Percentiles rank a stretch among this genome's conserved stretches.
Evolutionary conservation across 1,140 invertebrate genomes (phyloP).

Genomic region (Drosophila jambulina): DNA sequence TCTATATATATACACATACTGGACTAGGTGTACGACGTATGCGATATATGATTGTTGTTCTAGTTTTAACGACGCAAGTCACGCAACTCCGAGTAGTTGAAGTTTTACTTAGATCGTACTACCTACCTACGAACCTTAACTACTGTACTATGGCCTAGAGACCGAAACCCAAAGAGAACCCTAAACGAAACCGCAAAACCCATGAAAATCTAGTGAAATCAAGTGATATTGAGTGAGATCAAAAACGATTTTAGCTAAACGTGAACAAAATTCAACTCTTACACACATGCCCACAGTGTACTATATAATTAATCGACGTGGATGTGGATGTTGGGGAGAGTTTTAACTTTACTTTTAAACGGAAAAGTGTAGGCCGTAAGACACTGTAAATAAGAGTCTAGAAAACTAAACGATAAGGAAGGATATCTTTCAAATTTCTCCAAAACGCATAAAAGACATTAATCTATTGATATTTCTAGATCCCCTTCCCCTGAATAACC

Average conservation of each 20-base stretch:
- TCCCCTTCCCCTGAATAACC: background rate
- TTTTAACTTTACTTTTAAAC: constrained; percentile 65
- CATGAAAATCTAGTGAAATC: constrained; percentile 76
- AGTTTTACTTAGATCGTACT: constrained; percentile 72
- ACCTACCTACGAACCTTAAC: constrained; percentile 65
- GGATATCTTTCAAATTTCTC: constrained; percentile 67
- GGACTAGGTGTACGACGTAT: constrained; percentile 52
- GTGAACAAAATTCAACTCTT: constrained; percentile 57
- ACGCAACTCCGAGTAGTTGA: constrained; percentile 68
- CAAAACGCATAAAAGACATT: constrained; percentile 76
- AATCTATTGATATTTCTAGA: constrained; percentile 54
- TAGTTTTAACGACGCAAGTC: constrained; percentile 66
- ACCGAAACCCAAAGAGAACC: constrained; percentile 27
- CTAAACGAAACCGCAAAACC: constrained; percentile 37
- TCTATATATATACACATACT: constrained; percentile 52
- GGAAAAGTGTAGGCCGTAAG: constrained; percentile 53
- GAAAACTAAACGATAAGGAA: constrained; percentile 43
- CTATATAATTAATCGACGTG: background rate
- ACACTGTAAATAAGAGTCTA: constrained; percentile 49
- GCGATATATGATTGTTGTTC: constrained; percentile 80
- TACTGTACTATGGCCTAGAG: constrained; percentile 59
- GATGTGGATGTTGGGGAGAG: constrained; percentile 24
- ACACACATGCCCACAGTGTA: constrained; percentile 52
- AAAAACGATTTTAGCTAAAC: constrained; percentile 85
- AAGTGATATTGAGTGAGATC: constrained; percentile 85